Percentiles rank a stretch among this genome's conserved stretches.
Conservation (phyloP, 1,140 invertebrate species). For the Tribolium madens region DNA sequence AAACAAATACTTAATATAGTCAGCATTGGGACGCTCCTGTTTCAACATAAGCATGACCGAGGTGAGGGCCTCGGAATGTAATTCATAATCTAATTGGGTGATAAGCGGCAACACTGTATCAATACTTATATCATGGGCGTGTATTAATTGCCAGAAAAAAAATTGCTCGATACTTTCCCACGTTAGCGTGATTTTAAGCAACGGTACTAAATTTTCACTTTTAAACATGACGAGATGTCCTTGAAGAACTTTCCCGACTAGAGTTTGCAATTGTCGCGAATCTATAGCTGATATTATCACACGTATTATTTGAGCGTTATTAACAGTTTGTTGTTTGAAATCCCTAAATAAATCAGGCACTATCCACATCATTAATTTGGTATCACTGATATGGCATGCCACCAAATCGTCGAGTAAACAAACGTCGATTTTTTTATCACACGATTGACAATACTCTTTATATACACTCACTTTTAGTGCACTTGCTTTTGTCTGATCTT, state of each 20-base stretch:
- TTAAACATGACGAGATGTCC: conserved; percentile 87
- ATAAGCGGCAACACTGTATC: conserved; percentile 91
- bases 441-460: conserved; percentile 86
- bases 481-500: conserved; percentile 71
- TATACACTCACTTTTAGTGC: conserved; percentile 88
- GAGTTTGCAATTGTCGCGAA: conserved; percentile 87
- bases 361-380: conserved; percentile 88
- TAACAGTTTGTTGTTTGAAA: conserved; percentile 87
- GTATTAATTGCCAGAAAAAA: conserved; percentile 95
- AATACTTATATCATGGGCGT: conserved; percentile 92
- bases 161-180: conserved; percentile 99
- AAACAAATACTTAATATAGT: conserved; percentile 87
- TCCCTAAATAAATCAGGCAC: conserved; percentile 92
- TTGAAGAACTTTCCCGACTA: conserved; percentile 91
- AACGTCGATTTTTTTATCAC: conserved; percentile 82
- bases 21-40: conserved; percentile 89
- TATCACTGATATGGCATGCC: conserved; percentile 90
- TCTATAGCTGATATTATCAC: conserved; percentile 91
- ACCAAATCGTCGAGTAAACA: conserved; percentile 85
- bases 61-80: conserved; percentile 93
- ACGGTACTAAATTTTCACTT: conserved; percentile 76
- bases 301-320: conserved; percentile 87
- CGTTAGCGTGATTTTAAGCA: conserved; percentile 84
- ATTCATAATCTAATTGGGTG: conserved; percentile 87
- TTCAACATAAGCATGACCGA: conserved; percentile 90